phyloP scores from a whole-genome alignment of 2,888 invertebrate genomes.

The Horisme vitalbata region DNA sequence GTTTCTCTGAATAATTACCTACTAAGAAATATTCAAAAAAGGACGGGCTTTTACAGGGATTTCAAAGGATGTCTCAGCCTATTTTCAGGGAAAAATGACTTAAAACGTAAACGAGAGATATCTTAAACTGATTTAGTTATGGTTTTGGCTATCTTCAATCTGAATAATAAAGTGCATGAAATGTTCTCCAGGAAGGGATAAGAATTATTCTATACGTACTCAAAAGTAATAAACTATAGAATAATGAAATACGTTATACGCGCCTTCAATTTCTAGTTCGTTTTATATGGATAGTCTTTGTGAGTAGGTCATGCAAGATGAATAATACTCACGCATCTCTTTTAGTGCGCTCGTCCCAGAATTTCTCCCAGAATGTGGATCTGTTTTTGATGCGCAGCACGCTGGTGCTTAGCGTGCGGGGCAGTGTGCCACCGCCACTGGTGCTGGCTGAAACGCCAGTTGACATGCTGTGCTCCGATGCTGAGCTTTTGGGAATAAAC shows the following conservation, averaged over 20 bases:
- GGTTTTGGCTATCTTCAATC: background rate
- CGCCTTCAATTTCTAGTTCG: background rate
- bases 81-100: slow-evolving; percentile 9
- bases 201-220: no score
- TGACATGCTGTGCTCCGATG: slow-evolving; percentile 79
- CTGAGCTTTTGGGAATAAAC: slow-evolving; percentile 74
- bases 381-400: slow-evolving; percentile 90
- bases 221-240: no score
- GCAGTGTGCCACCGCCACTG: slow-evolving; percentile 78
- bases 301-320: background rate
- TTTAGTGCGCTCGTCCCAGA: slow-evolving; percentile 87
- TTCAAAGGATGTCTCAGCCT: slow-evolving; percentile 12
- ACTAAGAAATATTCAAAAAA: slow-evolving; percentile 18
- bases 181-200: slow-evolving; percentile 1
- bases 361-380: slow-evolving; percentile 93
- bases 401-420: slow-evolving; percentile 90
- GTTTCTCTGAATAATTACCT: slow-evolving; percentile 20
- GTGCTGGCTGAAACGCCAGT: slow-evolving; percentile 75
- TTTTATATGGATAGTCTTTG: background rate
- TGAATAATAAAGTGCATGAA: slow-evolving; percentile 13
- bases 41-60: slow-evolving; percentile 24
- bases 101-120: slow-evolving; percentile 9
- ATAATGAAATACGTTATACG: no score
- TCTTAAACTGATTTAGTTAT: slow-evolving; percentile 7
- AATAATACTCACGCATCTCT: slow-evolving; percentile 87